phyloP scores from a whole-genome alignment of 2,113 vertebrate species.

The Shinisaurus crocodilurus region DNA sequence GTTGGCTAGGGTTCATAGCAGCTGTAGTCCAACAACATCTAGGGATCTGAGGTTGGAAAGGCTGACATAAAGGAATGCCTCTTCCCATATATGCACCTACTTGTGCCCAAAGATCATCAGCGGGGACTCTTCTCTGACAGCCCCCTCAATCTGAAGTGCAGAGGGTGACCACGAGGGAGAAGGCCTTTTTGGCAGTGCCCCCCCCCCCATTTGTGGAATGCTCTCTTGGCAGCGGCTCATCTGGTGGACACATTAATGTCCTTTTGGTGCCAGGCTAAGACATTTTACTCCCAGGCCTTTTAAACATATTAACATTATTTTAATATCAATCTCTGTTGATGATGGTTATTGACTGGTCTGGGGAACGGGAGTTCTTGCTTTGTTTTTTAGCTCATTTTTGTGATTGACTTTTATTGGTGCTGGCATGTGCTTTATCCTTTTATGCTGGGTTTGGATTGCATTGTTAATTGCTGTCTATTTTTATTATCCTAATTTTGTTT shows the following conservation, averaged over 20 bases:
- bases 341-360: not conserved
- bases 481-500: not conserved
- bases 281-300: not conserved
- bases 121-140: too few relatives aligned
- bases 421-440: not conserved
- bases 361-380: not conserved
- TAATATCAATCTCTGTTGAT: not conserved
- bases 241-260: not conserved
- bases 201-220: too few relatives aligned
- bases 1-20: not conserved
- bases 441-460: not conserved
- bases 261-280: not conserved
- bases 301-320: not conserved
- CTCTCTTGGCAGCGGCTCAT: too few relatives aligned
- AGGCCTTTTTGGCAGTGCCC: too few relatives aligned
- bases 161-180: too few relatives aligned
- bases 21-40: not conserved
- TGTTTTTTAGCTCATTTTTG: not conserved
- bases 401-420: not conserved
- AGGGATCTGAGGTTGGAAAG: too few relatives aligned
- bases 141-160: too few relatives aligned
- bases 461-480: not conserved
- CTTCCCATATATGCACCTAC: too few relatives aligned
- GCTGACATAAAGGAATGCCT: too few relatives aligned
- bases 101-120: too few relatives aligned